phyloP scores from a whole-genome alignment of 2,888 invertebrate species.

The Metopia argyrocephala region DNA sequence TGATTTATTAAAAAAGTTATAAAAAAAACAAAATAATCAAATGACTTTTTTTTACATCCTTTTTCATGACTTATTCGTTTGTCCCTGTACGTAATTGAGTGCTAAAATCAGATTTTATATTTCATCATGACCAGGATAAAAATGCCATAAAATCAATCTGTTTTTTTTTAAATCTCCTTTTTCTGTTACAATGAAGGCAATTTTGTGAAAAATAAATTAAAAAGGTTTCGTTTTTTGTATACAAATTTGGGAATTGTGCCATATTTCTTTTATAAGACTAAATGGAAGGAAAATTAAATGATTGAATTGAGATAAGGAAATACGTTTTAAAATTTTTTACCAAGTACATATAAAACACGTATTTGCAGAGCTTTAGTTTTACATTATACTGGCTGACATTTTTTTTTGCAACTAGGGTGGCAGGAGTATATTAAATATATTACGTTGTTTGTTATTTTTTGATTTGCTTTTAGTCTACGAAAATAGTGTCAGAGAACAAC shows the following conservation, averaged over 20 bases:
- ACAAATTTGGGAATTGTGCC: background rate
- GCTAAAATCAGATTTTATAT: constrained; percentile 45
- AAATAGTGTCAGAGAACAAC: too few species aligned
- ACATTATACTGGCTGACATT: too few species aligned
- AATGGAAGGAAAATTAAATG: background rate
- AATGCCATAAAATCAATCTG: constrained; percentile 12
- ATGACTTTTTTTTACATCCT: background rate
- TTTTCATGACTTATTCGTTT: background rate
- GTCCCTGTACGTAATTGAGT: constrained; percentile 23
- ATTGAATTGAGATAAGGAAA: too few species aligned
- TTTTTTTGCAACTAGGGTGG: too few species aligned
- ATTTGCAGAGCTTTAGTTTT: too few species aligned
- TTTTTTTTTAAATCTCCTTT: constrained; percentile 13
- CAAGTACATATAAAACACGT: too few species aligned
- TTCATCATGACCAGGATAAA: constrained; percentile 21
- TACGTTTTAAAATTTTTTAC: too few species aligned
- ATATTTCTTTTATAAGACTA: background rate
- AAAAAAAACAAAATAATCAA: constrained; percentile 7
- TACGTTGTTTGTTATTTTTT: too few species aligned
- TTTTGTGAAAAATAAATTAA: constrained; percentile 23
- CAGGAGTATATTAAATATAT: too few species aligned
- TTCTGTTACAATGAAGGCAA: background rate
- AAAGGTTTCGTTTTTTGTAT: background rate
- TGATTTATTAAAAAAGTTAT: background rate
- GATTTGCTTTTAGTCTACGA: too few species aligned